Conservation (phyloP, 2,113 vertebrate genomes). For the Maccullochella peelii region DNA sequence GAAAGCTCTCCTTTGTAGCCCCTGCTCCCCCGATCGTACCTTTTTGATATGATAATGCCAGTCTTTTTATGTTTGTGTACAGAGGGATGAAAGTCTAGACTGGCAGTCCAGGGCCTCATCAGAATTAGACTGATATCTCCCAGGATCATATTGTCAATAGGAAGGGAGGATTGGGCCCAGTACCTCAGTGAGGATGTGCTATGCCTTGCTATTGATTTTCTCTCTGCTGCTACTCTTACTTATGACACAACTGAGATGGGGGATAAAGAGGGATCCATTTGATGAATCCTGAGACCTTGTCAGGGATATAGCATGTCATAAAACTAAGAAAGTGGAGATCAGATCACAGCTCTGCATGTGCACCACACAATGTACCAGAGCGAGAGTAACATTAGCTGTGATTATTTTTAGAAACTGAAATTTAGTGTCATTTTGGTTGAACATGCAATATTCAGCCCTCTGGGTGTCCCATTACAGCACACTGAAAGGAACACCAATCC, state of each 20-base stretch:
- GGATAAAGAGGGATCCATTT: constrained; percentile 75
- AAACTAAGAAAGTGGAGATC: constrained; percentile 64
- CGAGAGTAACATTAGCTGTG: constrained; percentile 29
- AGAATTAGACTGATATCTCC: constrained; percentile 76
- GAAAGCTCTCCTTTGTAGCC: constrained; percentile 47
- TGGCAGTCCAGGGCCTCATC: constrained; percentile 67
- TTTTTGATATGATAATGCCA: constrained; percentile 65
- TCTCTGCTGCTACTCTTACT: constrained; percentile 75
- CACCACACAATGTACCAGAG: constrained; percentile 21
- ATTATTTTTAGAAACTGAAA: constrained; percentile 58
- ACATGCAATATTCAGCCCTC: constrained; percentile 48
- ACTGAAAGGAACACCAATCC: constrained; percentile 53
- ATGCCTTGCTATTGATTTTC: constrained; percentile 82
- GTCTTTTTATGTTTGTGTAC: constrained; percentile 72
- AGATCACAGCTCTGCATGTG: constrained; percentile 53
- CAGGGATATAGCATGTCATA: constrained; percentile 73
- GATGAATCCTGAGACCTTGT: constrained; percentile 79
- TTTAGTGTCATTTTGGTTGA: constrained; percentile 46
- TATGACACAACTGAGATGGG: constrained; percentile 76
- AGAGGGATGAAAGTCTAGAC: constrained; percentile 76
- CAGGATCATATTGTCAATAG: constrained; percentile 75
- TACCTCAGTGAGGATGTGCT: constrained; percentile 65
- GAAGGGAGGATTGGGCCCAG: constrained; percentile 73
- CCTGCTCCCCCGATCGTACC: constrained; percentile 26
- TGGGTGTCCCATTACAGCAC: constrained; percentile 46